These are phyloP conservation scores for Drosophila kambysellisi DNA, from an alignment of 2,888 invertebrate species.

Conservation along the genomic window DNA sequence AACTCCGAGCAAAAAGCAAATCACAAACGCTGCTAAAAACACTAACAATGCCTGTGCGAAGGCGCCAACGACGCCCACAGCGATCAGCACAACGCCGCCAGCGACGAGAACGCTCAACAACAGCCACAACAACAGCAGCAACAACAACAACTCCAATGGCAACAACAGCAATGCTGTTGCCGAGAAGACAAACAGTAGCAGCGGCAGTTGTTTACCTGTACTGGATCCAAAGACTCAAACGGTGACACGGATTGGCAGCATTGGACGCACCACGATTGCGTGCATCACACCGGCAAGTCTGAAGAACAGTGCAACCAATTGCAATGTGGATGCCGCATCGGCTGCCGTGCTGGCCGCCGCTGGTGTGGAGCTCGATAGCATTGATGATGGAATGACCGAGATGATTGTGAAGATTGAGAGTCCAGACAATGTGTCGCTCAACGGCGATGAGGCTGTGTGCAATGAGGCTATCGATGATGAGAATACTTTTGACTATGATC, in stretches of 20 bases:
- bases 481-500: constrained; percentile 82
- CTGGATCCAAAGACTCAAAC: constrained; percentile 62
- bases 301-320: constrained; percentile 65
- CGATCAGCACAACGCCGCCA: constrained; percentile 38
- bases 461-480: constrained; percentile 77
- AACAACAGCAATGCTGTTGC: constrained; percentile 21
- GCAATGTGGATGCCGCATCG: constrained; percentile 75
- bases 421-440: constrained; percentile 70
- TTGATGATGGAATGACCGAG: constrained; percentile 83
- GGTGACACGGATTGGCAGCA: constrained; percentile 82
- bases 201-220: constrained; percentile 41
- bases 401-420: constrained; percentile 84
- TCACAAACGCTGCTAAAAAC: constrained; percentile 59
- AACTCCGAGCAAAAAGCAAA: constrained; percentile 68
- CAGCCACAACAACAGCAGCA: constrained; percentile 22
- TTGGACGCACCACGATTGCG: constrained; percentile 82
- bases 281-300: constrained; percentile 79
- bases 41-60: constrained; percentile 65
- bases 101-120: constrained; percentile 44
- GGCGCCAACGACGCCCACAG: constrained; percentile 41
- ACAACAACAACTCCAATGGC: constrained; percentile 25
- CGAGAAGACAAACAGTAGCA: constrained; percentile 31
- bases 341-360: constrained; percentile 81
- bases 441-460: constrained; percentile 78
- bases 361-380: constrained; percentile 81